A percentile compares a stretch with the other conserved stretches of the same genome.
Conservation (phyloP, 1,140 invertebrate genomes). For the Episyrphus balteatus region DNA sequence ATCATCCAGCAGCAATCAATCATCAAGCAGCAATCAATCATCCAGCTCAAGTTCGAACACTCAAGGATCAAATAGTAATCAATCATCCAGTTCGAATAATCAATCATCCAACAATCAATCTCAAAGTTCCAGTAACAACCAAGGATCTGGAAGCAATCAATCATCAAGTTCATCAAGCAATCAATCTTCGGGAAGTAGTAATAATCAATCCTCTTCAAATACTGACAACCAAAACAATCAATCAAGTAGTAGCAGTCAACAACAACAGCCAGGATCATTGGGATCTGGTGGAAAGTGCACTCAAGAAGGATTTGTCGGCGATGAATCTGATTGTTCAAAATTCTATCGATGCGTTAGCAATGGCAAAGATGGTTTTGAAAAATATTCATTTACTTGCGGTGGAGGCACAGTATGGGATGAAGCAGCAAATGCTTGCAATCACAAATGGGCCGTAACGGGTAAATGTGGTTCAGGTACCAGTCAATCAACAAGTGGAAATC, state of each 20-base stretch:
- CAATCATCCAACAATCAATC: too few relatives aligned
- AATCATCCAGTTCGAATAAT: constrained; percentile 1
- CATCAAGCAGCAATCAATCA: not conserved
- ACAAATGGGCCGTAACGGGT: constrained; percentile 39
- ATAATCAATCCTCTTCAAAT: constrained; percentile 10
- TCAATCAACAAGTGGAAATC: not conserved
- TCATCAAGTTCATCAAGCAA: constrained; percentile 4
- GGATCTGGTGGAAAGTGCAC: constrained; percentile 10
- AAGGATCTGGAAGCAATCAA: constrained; percentile 5
- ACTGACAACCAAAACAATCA: not conserved
- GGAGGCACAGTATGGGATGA: constrained; percentile 54
- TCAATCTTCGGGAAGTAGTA: too few relatives aligned
- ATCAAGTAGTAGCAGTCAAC: too few relatives aligned
- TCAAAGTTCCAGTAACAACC: not conserved
- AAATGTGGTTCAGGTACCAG: constrained; percentile 10
- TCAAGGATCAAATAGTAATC: not conserved
- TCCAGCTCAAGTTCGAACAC: too few relatives aligned
- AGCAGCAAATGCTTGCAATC: constrained; percentile 47
- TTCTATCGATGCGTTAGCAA: constrained; percentile 56
- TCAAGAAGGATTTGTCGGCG: constrained; percentile 40
- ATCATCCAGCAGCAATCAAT: not conserved
- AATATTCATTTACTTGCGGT: constrained; percentile 52
- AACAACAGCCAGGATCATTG: too few relatives aligned
- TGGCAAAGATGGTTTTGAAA: constrained; percentile 42
- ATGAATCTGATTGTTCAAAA: constrained; percentile 49